phyloP scores from a whole-genome alignment of 2,797 vertebrate species.

The Enteromius trimaculatus region DNA sequence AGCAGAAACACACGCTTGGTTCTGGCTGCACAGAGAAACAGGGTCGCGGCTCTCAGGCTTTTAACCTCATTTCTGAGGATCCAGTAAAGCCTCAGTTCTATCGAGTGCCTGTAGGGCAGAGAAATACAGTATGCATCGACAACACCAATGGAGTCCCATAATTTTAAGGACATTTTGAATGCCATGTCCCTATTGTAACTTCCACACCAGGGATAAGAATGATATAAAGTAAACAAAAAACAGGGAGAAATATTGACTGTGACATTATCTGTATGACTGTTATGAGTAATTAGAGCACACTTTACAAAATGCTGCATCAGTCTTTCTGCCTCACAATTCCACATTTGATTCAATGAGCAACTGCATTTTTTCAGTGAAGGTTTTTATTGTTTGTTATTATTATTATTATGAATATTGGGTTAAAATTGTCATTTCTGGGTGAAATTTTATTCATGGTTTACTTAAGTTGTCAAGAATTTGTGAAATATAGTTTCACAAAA shows the following conservation, averaged over 20 bases:
- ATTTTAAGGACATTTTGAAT: background rate
- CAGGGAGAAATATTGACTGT: background rate
- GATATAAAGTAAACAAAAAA: background rate
- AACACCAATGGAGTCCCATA: background rate
- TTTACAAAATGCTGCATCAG: too few species aligned
- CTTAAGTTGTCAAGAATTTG: background rate
- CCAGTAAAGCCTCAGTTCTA: background rate
- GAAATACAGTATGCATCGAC: background rate
- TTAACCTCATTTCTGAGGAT: slow-evolving; percentile 9
- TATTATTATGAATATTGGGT: background rate
- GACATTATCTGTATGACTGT: background rate
- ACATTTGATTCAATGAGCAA: background rate
- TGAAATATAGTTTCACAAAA: too few species aligned
- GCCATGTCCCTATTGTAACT: background rate
- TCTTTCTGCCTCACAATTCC: background rate
- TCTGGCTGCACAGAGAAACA: slow-evolving; percentile 19
- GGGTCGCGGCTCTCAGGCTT: background rate
- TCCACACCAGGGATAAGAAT: background rate
- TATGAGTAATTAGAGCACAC: too few species aligned
- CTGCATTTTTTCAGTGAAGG: background rate
- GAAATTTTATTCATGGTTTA: background rate
- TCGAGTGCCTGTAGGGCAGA: background rate
- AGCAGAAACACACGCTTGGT: slow-evolving; percentile 18
- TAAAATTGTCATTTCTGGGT: background rate
- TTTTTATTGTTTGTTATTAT: background rate